A percentile compares a stretch with the other conserved stretches of the same genome.
These are phyloP conservation scores for Iselma pallidipennis DNA, from an alignment of 2,888 invertebrate species.

Conservation along the genomic window DNA sequence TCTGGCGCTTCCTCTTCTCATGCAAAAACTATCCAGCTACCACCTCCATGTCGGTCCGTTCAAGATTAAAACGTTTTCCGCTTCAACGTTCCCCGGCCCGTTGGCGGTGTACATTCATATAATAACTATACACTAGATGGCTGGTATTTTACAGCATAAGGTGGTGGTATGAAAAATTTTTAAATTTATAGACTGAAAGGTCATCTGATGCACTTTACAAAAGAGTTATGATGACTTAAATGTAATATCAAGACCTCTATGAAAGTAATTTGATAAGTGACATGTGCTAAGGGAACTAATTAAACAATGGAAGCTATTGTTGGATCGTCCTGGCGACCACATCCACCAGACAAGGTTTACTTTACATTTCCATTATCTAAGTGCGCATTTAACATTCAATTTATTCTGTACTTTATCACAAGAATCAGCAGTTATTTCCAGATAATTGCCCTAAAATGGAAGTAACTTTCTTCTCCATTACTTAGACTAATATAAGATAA, in stretches of 20 bases:
- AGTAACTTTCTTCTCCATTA: not conserved
- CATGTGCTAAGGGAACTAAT: not conserved
- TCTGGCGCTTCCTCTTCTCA: constrained; percentile 24
- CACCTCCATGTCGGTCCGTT: constrained; percentile 14
- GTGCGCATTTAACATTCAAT: constrained; percentile 2
- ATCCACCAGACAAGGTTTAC: too few species aligned
- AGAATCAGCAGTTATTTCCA: constrained; percentile 1
- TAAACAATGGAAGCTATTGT: not conserved
- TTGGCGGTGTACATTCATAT: not conserved
- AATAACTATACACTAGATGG: not conserved
- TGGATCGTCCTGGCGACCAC: not conserved
- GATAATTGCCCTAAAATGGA: not conserved
- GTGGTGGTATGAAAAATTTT: not conserved
- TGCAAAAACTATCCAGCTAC: constrained; percentile 27
- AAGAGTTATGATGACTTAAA: not conserved
- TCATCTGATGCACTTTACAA: not conserved
- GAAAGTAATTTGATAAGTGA: not conserved
- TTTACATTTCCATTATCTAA: not conserved
- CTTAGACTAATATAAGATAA: not conserved
- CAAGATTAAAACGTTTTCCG: constrained; percentile 33
- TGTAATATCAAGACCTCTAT: not conserved
- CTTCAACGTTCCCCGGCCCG: constrained; percentile 20
- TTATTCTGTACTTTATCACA: not conserved
- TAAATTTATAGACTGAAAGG: not conserved
- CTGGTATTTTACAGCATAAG: not conserved